Percentiles rank a stretch among this genome's conserved stretches.
phyloP scores from a whole-genome alignment of 2,888 invertebrate genomes.

The Clistopyga incitator region DNA sequence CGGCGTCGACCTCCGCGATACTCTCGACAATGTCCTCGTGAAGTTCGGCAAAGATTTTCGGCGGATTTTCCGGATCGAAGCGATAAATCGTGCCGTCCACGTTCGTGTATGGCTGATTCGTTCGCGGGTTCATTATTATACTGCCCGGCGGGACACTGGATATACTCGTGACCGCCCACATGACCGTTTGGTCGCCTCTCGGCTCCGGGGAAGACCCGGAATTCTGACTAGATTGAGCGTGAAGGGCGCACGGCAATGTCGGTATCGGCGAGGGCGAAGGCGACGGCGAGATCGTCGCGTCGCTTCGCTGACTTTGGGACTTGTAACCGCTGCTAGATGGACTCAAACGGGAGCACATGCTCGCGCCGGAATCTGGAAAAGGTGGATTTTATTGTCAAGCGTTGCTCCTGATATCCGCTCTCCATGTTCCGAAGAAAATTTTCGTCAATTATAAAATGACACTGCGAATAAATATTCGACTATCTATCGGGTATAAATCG shows the following conservation, averaged over 20 bases:
- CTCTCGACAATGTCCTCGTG: constrained; percentile 70
- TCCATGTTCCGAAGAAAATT: no score
- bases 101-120: constrained; percentile 91
- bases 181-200: constrained; percentile 84
- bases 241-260: constrained; percentile 78
- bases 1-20: constrained; percentile 57
- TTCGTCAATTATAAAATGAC: no score
- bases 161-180: constrained; percentile 96
- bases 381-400: background rate
- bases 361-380: constrained; percentile 86
- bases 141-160: constrained; percentile 94
- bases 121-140: constrained; percentile 94
- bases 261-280: constrained; percentile 82
- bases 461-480: no score
- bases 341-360: constrained; percentile 89
- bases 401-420: background rate
- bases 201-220: constrained; percentile 75
- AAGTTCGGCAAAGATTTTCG: constrained; percentile 80
- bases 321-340: constrained; percentile 92
- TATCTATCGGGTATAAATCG: no score
- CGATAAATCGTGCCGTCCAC: constrained; percentile 91
- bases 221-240: constrained; percentile 83
- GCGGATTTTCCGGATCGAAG: constrained; percentile 90
- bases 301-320: constrained; percentile 89
- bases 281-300: constrained; percentile 81